Conservation (phyloP, 35 echinoderm and acorn worm genomes). For the Apostichopus japonicus region DNA sequence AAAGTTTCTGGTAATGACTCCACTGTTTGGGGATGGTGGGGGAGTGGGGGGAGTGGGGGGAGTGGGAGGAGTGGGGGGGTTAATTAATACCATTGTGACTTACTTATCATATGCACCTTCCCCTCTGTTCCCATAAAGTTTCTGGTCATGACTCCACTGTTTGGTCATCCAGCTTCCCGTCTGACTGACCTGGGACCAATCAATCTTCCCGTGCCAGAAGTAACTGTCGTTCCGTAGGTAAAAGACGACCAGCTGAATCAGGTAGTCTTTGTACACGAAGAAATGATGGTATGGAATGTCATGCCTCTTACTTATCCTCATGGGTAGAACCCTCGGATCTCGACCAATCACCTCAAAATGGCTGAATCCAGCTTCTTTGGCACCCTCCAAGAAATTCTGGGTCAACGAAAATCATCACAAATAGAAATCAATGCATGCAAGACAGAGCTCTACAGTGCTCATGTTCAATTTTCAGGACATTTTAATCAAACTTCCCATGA, state of each 20-base stretch:
- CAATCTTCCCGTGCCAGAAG: constrained; percentile 76
- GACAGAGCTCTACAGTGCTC: too few species aligned
- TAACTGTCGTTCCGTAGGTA: constrained; percentile 72
- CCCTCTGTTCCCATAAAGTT: constrained; percentile 43
- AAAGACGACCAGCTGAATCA: constrained; percentile 82
- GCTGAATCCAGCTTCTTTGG: constrained; percentile 31
- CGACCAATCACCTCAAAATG: constrained; percentile 36
- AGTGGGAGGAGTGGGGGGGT: too few species aligned
- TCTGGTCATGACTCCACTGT: not conserved
- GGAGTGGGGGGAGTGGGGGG: too few species aligned
- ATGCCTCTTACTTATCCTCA: constrained; percentile 22
- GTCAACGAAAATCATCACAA: not conserved
- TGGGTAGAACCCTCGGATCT: constrained; percentile 55
- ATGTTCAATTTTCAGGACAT: not conserved
- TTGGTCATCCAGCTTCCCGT: not conserved
- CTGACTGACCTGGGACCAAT: not conserved
- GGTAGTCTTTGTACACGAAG: constrained; percentile 57
- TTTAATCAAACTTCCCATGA: not conserved
- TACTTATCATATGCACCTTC: constrained; percentile 86
- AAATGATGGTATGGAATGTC: constrained; percentile 80
- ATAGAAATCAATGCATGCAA: not conserved
- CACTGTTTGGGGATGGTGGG: too few species aligned
- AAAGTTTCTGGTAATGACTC: too few species aligned
- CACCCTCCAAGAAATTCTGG: constrained; percentile 65
- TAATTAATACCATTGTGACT: constrained; percentile 24